A percentile compares a stretch with the other conserved stretches of the same genome.
phyloP scores from a whole-genome alignment of 1,140 invertebrate species.

The Oncopodura yosiiana region DNA sequence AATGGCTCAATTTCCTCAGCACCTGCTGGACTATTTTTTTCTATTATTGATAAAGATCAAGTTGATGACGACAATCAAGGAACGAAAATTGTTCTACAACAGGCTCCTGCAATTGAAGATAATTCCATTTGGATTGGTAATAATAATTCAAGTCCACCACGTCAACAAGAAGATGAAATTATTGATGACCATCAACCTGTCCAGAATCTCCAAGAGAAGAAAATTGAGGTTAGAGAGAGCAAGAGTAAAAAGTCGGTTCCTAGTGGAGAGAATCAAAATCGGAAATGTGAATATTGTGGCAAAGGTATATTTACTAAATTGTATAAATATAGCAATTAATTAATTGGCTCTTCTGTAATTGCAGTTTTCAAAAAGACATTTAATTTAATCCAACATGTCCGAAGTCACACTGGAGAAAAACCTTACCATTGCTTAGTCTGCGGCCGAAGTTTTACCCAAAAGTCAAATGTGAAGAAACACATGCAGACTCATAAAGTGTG shows the following conservation, averaged over 20 bases:
- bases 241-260: conserved; percentile 7
- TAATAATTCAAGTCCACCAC: too few relatives aligned
- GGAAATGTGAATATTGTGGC: conserved; percentile 17
- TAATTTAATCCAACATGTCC: conserved; percentile 47
- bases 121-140: too few relatives aligned
- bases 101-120: background rate
- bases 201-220: background rate
- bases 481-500: conserved; percentile 55
- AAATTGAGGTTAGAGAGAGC: background rate
- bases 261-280: too few relatives aligned
- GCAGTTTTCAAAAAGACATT: conserved; percentile 48
- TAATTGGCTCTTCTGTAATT: too few relatives aligned
- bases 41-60: background rate
- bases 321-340: too few relatives aligned
- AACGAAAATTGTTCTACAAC: background rate
- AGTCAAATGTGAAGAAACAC: conserved; percentile 60
- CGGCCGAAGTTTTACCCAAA: conserved; percentile 50
- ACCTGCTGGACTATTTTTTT: conserved; percentile 5
- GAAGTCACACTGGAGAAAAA: conserved; percentile 52
- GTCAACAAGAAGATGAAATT: background rate
- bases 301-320: too few relatives aligned
- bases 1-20: background rate
- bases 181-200: background rate
- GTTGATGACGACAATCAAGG: background rate
- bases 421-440: conserved; percentile 56